These are phyloP conservation scores for Troides helena DNA, from an alignment of 2,888 invertebrate genomes.

Conservation along the genomic window DNA sequence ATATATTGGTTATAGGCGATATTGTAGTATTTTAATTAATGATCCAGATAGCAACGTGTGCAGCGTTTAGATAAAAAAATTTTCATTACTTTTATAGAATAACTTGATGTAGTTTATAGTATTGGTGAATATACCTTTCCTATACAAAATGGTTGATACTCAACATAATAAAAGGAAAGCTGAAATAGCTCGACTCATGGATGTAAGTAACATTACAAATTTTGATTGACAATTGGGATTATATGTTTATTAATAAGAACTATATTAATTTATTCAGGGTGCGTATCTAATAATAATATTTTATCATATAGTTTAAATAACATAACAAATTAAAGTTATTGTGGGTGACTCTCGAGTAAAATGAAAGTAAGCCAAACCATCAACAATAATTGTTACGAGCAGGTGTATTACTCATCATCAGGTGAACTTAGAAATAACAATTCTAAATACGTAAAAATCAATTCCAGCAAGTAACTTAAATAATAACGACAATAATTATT, in stretches of 20 bases:
- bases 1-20: background rate
- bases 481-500: too few species aligned
- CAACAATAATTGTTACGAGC: too few species aligned
- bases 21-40: background rate
- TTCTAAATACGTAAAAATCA: too few species aligned
- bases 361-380: too few species aligned
- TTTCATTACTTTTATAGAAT: background rate
- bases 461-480: too few species aligned
- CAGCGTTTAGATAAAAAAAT: background rate
- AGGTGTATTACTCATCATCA: too few species aligned
- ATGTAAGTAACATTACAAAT: slow-evolving; percentile 45
- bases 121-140: background rate
- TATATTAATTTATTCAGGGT: background rate
- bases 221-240: slow-evolving; percentile 2
- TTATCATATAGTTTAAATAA: too few species aligned
- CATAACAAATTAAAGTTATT: too few species aligned
- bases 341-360: too few species aligned
- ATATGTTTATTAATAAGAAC: background rate
- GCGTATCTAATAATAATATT: background rate
- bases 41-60: background rate
- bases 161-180: slow-evolving; percentile 56
- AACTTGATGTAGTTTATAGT: background rate
- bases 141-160: slow-evolving; percentile 48
- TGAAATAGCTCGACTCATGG: slow-evolving; percentile 47
- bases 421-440: too few species aligned